Base-by-base conservation (phyloP, 2,797 vertebrate species). In the Oreonectes daqikongensis region DNA sequence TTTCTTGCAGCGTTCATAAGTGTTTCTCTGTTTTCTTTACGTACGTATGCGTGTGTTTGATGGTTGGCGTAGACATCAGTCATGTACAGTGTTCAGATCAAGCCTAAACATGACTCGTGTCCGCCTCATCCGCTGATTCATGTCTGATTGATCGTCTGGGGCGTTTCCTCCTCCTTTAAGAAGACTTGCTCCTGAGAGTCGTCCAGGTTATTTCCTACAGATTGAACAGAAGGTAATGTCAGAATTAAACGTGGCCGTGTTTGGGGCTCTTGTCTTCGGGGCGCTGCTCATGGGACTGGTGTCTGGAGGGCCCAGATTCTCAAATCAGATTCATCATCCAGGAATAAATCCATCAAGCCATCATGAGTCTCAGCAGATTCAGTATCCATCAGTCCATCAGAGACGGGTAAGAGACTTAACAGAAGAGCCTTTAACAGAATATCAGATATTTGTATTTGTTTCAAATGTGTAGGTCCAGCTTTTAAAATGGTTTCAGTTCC, bases 231-330 rank as follows among this genome's bases (percentile, higher is more conserved):
- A 4, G 78, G 85, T 87, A 89, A 93, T 91, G 86, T 65, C 77
- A 74, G 81, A 73, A 11, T 81, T 72, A 60, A 73, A 35, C 1
- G 12, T 11, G 14, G 78, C 69, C 26, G 5, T 75, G 8, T 84
- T 88, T 0, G 90, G 88, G 88, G 85, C 93, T 40, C 79, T 93
- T 83, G 80, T 94, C 53, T 87, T 84, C 1, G 88, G 91, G 78
- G 80, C 86, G 79, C 85, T 91, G 78, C 85, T 91, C 79, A 77
- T 95, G 72, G 92, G 89, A 46, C 79, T 83, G 50, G 26, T 94
- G 93, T 87, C 85, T 85, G 15, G 94, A 90, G 88, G 89, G 4
- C 83, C 82, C 66, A 83, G 92, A 81, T 86, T 87, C 2, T 42
- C 52, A 12, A n/a, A 50, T 50, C 85, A 91, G 57, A 30, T 77